Evolutionary conservation across 1,140 invertebrate species (phyloP), one percentile per base, ranked within the genome.

Genomic region (Ectropis grisescens): DNA sequence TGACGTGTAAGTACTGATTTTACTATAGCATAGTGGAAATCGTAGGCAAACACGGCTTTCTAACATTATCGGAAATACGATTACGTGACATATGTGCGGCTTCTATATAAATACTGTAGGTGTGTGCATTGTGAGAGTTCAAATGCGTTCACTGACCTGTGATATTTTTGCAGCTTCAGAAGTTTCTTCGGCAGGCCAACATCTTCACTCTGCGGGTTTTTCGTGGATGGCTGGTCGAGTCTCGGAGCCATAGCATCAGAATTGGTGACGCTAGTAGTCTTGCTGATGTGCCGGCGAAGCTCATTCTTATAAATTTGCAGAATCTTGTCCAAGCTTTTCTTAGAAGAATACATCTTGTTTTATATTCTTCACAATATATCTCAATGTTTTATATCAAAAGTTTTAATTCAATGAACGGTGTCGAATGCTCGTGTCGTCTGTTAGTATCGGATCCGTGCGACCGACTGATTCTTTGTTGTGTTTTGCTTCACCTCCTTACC

Each of bases 241-340:
- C 80, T 67, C 2, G 72, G 68, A 7, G 76, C 68, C 62, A 86
- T 84, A 10, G 83, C 78, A 47, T 85, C 84, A n/a, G 84, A 85
- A 47, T 86, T 85, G n/a, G 82, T 80, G 13, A 80, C 82, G 38
- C 75, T 84, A 9, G 82, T 80, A 0, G 84, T 85, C 64, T 85
- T 85, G 60, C 84, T 85, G 36, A 86, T 85, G 28, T 74, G 72
- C 33, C 85, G 72, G 40, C 72, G 66, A 36, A 83, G 43, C 55
- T 71, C 83, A 58, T 74, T 75, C 62, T 65, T 75, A 62, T 68
- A 83, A 37, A 60, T 61, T 66, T 65, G 67, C 16, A 72, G 34
- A 36, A 76, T 46, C 44, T 52, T 69, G n/a, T 74, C 71, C 41
- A 76, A 49, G 58, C 71, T 80, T 47, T 72, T 71, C 52, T 56